Evolutionary conservation across 2,113 vertebrate species (phyloP).

Genomic region (Heterotilapia buettikoferi): DNA sequence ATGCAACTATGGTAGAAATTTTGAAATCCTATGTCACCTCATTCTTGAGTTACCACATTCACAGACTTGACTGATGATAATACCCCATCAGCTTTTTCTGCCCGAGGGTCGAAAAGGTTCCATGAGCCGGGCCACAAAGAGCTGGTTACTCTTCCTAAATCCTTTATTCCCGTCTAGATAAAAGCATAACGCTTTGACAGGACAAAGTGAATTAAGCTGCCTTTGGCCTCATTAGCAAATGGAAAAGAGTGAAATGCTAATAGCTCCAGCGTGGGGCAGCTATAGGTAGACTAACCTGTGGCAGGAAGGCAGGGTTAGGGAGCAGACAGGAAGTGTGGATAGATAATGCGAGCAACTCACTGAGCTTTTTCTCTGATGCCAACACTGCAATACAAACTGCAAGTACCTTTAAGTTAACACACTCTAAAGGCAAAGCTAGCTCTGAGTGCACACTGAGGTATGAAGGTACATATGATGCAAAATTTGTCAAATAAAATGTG

Average conservation of each 20-base stretch:
- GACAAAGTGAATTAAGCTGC: background rate
- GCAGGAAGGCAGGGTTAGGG: background rate
- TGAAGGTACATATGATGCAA: background rate
- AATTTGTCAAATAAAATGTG: background rate
- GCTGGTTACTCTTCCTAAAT: background rate
- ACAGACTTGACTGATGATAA: background rate
- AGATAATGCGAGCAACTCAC: background rate
- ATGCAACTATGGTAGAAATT: rapidly evolving
- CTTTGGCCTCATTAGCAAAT: background rate
- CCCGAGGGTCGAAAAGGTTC: background rate
- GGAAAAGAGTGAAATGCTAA: background rate
- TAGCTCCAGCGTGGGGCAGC: background rate
- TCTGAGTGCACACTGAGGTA: background rate
- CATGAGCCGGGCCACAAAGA: background rate
- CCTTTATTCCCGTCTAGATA: background rate
- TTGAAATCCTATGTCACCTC: background rate
- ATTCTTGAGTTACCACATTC: background rate
- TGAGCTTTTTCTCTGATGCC: background rate
- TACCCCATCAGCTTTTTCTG: background rate
- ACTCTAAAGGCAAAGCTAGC: background rate
- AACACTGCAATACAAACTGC: background rate
- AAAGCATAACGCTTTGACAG: background rate
- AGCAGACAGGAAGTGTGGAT: background rate
- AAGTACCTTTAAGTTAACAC: rapidly evolving
- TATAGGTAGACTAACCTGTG: background rate